Evolutionary conservation across 1,140 invertebrate species (phyloP), one percentile per base, ranked within the genome.

Genomic region (Lasioglossum albipes): DNA sequence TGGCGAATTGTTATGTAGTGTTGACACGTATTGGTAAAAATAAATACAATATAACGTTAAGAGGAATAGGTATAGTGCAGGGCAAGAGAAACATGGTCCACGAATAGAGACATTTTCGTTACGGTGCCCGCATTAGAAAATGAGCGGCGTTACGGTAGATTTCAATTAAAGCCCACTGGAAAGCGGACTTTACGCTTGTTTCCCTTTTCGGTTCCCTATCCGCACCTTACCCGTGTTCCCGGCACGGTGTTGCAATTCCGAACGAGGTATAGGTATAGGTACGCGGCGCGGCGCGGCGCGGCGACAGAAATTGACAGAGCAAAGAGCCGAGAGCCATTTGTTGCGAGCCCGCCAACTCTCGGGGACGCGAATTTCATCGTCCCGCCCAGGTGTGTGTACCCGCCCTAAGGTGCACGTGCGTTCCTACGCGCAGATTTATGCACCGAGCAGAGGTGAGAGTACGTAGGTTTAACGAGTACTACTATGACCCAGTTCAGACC

Each of bases 401-500:
- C 67, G 75, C 57, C 57, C 57, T 69, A n/a, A 62, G 27, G 54
- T 41, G 41, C 67, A 70, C 75, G 75, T 77, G 75, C 75, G 45
- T 77, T 59, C 45, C 67, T 16, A 41, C 52, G 45, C 27, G 75
- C 57, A 61, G 67, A 78, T 78, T 78, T 78, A 78, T 78, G 75
- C 75, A 71, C 12, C 67, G 57, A 31, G 31, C 54, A 65, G 78
- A 72, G 75, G 75, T 77, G 79, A 82, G 68, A 62, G 45, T 67
- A 83, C 76, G 83, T 79, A 65, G 79, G 62, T 79, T 83, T 88
- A 87, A 87, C 84, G 79, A 77, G 71, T 59, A 52, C 67, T 85
- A 85, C 84, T 83, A 80, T 85, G 86, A 87, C 86, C 86, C 64
- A 87, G 85, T 87, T 87, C 62, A 71, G 86, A 87, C 86, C 86